Evolutionary conservation across 2,113 vertebrate genomes (phyloP).

Genomic region (Sapajus apella): DNA sequence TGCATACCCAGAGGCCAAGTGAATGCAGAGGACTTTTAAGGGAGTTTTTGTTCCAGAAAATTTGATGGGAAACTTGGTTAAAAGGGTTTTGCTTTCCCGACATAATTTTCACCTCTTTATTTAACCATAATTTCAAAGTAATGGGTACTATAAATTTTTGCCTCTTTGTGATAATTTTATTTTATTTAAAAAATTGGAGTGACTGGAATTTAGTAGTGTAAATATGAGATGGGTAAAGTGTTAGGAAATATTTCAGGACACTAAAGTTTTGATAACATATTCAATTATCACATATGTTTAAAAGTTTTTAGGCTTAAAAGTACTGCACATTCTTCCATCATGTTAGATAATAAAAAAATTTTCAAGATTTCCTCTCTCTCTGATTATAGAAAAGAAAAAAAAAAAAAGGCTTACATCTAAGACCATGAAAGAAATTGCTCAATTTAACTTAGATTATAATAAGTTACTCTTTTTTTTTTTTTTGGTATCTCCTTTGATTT

Average conservation of each 20-base stretch:
- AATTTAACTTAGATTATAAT: not conserved
- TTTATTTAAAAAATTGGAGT: not conserved
- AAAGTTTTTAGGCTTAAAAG: not conserved
- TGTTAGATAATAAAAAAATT: not conserved
- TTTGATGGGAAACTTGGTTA: constrained; percentile 64
- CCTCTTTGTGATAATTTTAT: not conserved
- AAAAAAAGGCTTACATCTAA: not conserved
- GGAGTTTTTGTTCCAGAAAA: constrained; percentile 60
- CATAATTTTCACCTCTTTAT: constrained; percentile 31
- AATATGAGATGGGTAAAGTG: not conserved
- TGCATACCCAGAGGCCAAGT: constrained; percentile 57
- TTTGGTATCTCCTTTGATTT: not conserved
- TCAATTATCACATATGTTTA: not conserved
- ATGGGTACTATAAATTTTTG: not conserved
- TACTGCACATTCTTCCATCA: not conserved
- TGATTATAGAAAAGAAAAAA: not conserved
- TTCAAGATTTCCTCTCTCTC: not conserved
- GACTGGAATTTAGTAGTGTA: not conserved
- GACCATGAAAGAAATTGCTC: not conserved
- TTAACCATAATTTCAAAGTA: constrained; percentile 43
- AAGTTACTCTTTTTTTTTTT: not conserved
- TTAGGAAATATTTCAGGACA: not conserved
- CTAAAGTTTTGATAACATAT: not conserved
- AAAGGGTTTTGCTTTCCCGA: constrained; percentile 43
- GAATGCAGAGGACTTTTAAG: not conserved